phyloP scores from a whole-genome alignment of 2,888 invertebrate genomes.

The Mesochorus sp. region DNA sequence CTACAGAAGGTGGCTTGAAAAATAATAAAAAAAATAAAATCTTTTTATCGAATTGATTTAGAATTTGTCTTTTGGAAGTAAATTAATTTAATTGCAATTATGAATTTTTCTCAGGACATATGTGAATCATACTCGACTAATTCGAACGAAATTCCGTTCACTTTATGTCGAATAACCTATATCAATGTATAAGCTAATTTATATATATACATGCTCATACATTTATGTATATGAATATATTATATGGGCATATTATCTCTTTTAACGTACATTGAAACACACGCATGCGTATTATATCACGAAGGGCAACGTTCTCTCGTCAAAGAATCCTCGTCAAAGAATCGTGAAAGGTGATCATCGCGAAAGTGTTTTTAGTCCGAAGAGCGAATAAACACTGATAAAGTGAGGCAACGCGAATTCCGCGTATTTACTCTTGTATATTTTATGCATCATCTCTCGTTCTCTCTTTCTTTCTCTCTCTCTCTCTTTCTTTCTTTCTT shows the following conservation, averaged over 20 bases:
- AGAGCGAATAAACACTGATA: slow-evolving; percentile 16
- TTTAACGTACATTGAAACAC: not conserved
- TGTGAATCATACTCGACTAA: no score
- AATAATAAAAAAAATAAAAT: no score
- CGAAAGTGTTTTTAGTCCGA: slow-evolving; percentile 24
- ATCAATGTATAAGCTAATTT: no score
- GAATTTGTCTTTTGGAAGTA: not conserved
- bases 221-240: no score
- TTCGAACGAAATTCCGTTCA: no score
- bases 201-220: no score
- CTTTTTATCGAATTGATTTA: no score
- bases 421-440: slow-evolving; percentile 12
- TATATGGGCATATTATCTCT: not conserved
- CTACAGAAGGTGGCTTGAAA: no score
- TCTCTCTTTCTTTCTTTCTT: not conserved
- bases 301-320: slow-evolving; percentile 7
- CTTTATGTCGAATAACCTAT: no score
- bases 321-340: slow-evolving; percentile 1
- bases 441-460: not conserved
- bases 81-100: not conserved
- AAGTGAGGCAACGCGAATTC: not conserved
- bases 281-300: not conserved
- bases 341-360: slow-evolving; percentile 3
- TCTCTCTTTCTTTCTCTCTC: slow-evolving; percentile 18
- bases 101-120: no score